Percentiles rank a stretch among this genome's conserved stretches.
Evolutionary conservation across 2,113 vertebrate genomes (phyloP).

Genomic region (Pholis gunnellus): DNA sequence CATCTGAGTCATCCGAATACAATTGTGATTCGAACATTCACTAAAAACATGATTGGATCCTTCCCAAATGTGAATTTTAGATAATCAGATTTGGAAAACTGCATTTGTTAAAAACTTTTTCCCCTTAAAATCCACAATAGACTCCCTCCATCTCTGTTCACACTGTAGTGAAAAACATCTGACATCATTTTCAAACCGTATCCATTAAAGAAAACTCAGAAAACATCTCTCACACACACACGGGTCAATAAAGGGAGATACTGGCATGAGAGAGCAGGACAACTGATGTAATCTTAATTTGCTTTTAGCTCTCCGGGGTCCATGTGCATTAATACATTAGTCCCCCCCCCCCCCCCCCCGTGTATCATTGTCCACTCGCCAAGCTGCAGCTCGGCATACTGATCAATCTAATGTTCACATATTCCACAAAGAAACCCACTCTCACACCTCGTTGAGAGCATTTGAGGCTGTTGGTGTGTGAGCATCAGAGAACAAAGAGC

Average conservation of each 20-base stretch:
- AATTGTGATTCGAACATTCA: background rate
- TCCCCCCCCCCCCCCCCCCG: background rate
- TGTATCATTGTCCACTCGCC: constrained; percentile 20
- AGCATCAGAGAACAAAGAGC: constrained; percentile 32
- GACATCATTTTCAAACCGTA: background rate
- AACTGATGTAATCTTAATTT: background rate
- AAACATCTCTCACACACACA: background rate
- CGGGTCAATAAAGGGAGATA: background rate
- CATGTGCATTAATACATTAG: background rate
- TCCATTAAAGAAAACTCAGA: background rate
- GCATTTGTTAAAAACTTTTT: background rate
- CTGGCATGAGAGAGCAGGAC: background rate
- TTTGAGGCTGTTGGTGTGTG: constrained; percentile 52
- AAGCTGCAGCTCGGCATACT: constrained; percentile 39
- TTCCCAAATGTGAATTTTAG: background rate
- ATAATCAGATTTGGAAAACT: background rate
- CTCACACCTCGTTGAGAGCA: constrained; percentile 25
- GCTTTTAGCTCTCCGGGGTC: background rate
- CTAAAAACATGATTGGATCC: background rate
- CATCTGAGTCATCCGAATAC: constrained; percentile 21
- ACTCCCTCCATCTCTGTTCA: background rate
- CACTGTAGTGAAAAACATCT: background rate
- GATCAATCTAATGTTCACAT: constrained; percentile 39
- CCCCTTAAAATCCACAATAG: too few species aligned
- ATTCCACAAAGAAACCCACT: constrained; percentile 19